These are phyloP conservation scores for Ormia ochracea DNA, from an alignment of 2,888 invertebrate genomes.

Conservation along the genomic window DNA sequence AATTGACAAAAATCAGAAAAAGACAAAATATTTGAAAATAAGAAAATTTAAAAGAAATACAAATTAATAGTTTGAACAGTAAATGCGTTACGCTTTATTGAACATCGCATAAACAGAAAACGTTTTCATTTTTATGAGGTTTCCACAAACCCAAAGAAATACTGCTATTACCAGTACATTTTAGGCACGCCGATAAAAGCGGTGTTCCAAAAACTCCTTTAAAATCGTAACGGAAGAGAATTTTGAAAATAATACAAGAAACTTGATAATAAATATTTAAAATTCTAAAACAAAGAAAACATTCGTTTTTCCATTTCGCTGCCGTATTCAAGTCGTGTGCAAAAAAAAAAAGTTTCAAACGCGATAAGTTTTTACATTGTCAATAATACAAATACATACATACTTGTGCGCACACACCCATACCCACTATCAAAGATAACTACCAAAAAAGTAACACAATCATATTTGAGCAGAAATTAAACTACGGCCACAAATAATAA, in stretches of 20 bases:
- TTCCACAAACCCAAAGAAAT: slow-evolving; percentile 10
- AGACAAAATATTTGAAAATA: not conserved
- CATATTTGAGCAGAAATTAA: not conserved
- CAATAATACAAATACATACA: slow-evolving; percentile 12
- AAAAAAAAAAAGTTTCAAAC: not conserved
- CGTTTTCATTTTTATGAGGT: slow-evolving; percentile 3
- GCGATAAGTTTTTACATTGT: slow-evolving; percentile 39
- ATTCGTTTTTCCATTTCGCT: not conserved
- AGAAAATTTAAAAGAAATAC: not conserved
- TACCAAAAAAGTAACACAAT: not conserved
- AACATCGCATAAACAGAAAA: slow-evolving; percentile 25
- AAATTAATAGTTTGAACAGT: not conserved
- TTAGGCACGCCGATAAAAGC: slow-evolving; percentile 21
- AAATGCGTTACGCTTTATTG: slow-evolving; percentile 49
- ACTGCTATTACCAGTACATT: slow-evolving; percentile 36
- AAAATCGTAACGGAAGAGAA: slow-evolving; percentile 10
- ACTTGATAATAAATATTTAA: not conserved
- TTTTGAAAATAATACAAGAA: not conserved
- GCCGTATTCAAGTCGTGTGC: not conserved
- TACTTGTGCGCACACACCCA: not conserved
- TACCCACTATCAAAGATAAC: too few relatives aligned
- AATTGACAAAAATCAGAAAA: slow-evolving; percentile 4
- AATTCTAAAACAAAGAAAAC: slow-evolving; percentile 3
- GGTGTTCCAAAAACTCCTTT: not conserved
- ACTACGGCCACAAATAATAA: not conserved